Percentiles rank a stretch among this genome's conserved stretches.
These are phyloP conservation scores for Trichopria drosophilae DNA, from an alignment of 2,888 invertebrate genomes.

Conservation along the genomic window DNA sequence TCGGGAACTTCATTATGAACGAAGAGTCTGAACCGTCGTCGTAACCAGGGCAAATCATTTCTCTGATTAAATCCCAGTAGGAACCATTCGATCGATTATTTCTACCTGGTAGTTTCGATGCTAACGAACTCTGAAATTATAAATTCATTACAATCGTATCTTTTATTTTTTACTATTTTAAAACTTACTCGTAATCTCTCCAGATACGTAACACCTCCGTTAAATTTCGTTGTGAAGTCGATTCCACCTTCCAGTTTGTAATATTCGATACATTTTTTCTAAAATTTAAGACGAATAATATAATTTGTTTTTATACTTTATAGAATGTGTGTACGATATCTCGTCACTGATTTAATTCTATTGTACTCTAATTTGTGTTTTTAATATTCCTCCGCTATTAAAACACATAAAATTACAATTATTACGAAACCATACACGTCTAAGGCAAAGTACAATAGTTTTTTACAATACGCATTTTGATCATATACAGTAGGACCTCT, in stretches of 20 bases:
- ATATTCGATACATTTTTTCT: slow-evolving; percentile 80
- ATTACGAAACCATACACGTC: too few species aligned
- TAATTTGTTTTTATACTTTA: neutral
- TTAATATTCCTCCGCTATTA: too few species aligned
- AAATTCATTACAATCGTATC: slow-evolving; percentile 5
- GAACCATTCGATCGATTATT: slow-evolving; percentile 78
- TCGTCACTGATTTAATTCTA: too few species aligned
- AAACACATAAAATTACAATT: too few species aligned
- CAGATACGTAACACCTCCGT: slow-evolving; percentile 74
- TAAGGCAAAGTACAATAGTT: too few species aligned
- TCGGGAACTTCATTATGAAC: slow-evolving; percentile 69
- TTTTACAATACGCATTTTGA: too few species aligned
- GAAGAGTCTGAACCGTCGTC: slow-evolving; percentile 64
- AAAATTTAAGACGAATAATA: slow-evolving; percentile 39
- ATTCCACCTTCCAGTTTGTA: slow-evolving; percentile 73
- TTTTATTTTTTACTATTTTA: slow-evolving; percentile 5
- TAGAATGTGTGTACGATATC: too few species aligned
- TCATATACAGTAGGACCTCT: too few species aligned
- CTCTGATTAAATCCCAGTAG: slow-evolving; percentile 78
- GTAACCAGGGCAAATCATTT: slow-evolving; percentile 73
- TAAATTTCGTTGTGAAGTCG: slow-evolving; percentile 70
- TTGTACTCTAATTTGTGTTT: too few species aligned
- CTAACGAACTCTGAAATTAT: slow-evolving; percentile 65
- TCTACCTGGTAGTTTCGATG: slow-evolving; percentile 76
- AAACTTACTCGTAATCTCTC: slow-evolving; percentile 75